Conservation (phyloP, 2,113 vertebrate species). For the Psilopsiagon aurifrons region DNA sequence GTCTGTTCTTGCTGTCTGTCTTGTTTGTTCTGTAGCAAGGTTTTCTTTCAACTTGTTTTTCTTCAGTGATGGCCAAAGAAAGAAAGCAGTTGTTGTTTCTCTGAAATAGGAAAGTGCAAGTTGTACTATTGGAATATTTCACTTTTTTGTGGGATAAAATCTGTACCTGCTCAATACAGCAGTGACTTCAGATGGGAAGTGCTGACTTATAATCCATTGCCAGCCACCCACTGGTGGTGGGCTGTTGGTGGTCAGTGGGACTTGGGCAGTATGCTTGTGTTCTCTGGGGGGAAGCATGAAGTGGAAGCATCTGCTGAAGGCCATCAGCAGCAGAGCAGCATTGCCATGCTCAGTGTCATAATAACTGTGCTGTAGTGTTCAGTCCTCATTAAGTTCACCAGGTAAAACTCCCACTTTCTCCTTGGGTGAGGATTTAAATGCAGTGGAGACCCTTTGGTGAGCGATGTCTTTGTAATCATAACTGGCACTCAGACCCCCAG, state of each 20-base stretch:
- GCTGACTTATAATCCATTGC: neutral
- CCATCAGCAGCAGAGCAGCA: neutral
- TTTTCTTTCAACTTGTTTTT: neutral
- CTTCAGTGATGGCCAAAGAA: neutral
- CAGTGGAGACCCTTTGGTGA: neutral
- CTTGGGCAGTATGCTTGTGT: rapidly evolving
- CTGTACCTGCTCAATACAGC: neutral
- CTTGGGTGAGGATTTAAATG: neutral
- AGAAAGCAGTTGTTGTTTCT: neutral
- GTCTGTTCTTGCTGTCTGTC: neutral
- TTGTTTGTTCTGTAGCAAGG: neutral
- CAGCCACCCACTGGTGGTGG: neutral
- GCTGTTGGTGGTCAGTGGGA: neutral
- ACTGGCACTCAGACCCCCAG: neutral
- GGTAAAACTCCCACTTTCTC: neutral
- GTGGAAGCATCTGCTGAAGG: neutral
- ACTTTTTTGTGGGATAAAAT: neutral
- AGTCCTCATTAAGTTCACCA: neutral
- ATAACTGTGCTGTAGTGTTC: neutral
- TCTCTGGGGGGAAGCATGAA: rapidly evolving
- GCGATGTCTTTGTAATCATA: neutral
- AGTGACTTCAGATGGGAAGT: neutral
- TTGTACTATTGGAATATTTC: neutral
- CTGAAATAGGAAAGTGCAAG: neutral
- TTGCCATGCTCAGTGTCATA: neutral